These are phyloP conservation scores for Eurois occulta DNA, from an alignment of 2,888 invertebrate genomes.

Conservation along the genomic window DNA sequence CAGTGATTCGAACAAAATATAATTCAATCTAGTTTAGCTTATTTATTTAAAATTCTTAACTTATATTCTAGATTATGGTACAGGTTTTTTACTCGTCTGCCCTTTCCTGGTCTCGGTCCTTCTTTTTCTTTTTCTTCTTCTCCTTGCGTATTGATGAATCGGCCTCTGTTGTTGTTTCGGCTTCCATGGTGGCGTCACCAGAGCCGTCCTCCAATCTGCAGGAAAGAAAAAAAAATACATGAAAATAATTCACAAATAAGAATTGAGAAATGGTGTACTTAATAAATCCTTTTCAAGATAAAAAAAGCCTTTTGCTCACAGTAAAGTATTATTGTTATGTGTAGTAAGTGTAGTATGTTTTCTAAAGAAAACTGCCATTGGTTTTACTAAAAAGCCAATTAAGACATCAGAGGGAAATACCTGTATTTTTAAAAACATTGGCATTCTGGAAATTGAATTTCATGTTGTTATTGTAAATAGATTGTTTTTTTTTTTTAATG, in stretches of 20 bases:
- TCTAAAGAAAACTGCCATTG: no score
- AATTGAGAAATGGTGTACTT: not conserved
- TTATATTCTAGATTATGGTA: conserved; percentile 63
- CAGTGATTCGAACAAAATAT: conserved; percentile 27
- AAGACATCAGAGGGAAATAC: no score
- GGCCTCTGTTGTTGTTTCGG: conserved; percentile 81
- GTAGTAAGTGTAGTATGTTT: no score
- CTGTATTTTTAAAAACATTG: no score
- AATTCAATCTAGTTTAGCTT: conserved; percentile 49
- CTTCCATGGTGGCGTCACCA: conserved; percentile 81
- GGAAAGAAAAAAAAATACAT: conserved; percentile 12
- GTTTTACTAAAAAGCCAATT: no score
- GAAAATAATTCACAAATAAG: not conserved
- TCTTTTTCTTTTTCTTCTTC: conserved; percentile 95
- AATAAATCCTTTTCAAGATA: not conserved
- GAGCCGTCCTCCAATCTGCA: conserved; percentile 78
- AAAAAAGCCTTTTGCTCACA: not conserved
- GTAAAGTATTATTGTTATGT: not conserved
- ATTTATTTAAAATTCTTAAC: conserved; percentile 45
- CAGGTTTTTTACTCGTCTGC: conserved; percentile 79
- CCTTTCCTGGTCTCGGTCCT: conserved; percentile 91
- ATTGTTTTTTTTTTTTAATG: no score
- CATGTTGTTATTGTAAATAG: no score
- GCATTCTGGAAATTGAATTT: no score
- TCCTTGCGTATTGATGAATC: conserved; percentile 90